Conservation (phyloP, 2,888 invertebrate species). For the Antheraea yamamai region DNA sequence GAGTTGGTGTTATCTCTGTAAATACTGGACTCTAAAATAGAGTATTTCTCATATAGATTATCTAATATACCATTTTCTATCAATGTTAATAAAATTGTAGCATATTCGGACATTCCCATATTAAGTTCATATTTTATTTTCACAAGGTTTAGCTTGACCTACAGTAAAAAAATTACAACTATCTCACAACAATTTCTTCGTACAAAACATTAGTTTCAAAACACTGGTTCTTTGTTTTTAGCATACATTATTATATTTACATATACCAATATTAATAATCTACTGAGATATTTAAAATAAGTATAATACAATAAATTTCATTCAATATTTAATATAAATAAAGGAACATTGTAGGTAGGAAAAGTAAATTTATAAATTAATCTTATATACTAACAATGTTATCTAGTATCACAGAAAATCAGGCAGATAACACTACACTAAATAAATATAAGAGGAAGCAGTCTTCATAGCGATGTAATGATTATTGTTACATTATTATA, state of each 20-base stretch:
- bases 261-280: background rate
- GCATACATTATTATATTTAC: background rate
- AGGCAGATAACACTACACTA: constrained; percentile 21
- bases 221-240: no score
- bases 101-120: no score
- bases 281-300: background rate
- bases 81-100: no score
- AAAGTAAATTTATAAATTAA: constrained; percentile 26
- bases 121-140: no score
- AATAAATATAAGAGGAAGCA: constrained; percentile 17
- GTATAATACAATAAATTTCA: background rate
- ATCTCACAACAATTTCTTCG: no score
- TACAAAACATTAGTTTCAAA: no score
- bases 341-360: constrained; percentile 15
- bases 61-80: no score
- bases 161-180: no score
- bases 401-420: constrained; percentile 45
- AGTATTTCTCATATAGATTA: no score
- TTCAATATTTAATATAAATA: constrained; percentile 13
- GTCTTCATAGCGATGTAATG: constrained; percentile 12
- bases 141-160: no score
- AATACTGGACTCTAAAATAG: no score
- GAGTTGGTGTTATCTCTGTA: no score
- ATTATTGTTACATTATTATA: background rate
- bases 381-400: constrained; percentile 27